Evolutionary conservation across 2,113 vertebrate genomes (phyloP).

Genomic region (Rynchops niger): DNA sequence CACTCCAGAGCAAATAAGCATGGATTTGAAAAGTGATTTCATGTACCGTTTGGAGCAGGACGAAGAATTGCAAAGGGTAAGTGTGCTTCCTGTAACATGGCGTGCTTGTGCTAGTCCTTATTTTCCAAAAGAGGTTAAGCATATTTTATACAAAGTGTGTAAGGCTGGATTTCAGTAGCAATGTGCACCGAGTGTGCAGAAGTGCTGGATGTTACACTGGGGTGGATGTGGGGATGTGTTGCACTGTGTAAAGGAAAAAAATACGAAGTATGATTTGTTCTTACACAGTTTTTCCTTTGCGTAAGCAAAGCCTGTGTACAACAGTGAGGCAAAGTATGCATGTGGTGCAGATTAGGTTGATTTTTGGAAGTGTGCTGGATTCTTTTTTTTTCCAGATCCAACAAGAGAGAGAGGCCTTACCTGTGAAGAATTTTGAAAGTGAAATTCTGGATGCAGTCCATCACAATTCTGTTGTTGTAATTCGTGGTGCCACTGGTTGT

Average conservation of each 20-base stretch:
- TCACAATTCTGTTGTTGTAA: constrained; percentile 87
- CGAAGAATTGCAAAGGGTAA: constrained; percentile 81
- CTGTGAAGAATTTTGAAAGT: constrained; percentile 89
- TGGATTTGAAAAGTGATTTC: constrained; percentile 85
- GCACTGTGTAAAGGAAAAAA: not conserved
- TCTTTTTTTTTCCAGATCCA: constrained; percentile 75
- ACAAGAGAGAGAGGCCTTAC: constrained; percentile 81
- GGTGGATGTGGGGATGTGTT: not conserved
- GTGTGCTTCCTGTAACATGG: not conserved
- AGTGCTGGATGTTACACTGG: not conserved
- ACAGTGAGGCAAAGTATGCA: not conserved
- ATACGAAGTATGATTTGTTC: not conserved
- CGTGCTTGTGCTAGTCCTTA: accelerated
- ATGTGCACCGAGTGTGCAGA: not conserved
- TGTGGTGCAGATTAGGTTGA: not conserved
- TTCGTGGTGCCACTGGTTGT: constrained; percentile 94
- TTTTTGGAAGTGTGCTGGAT: not conserved
- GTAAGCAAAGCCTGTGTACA: not conserved
- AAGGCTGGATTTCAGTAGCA: not conserved
- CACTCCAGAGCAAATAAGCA: constrained; percentile 90
- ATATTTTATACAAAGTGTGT: accelerated
- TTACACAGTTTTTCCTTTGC: not conserved
- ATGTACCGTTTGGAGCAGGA: constrained; percentile 85
- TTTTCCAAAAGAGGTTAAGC: not conserved
- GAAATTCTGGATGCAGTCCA: constrained; percentile 83